Base-by-base conservation (phyloP, 2,888 invertebrate genomes). In the Latheticus oryzae region DNA sequence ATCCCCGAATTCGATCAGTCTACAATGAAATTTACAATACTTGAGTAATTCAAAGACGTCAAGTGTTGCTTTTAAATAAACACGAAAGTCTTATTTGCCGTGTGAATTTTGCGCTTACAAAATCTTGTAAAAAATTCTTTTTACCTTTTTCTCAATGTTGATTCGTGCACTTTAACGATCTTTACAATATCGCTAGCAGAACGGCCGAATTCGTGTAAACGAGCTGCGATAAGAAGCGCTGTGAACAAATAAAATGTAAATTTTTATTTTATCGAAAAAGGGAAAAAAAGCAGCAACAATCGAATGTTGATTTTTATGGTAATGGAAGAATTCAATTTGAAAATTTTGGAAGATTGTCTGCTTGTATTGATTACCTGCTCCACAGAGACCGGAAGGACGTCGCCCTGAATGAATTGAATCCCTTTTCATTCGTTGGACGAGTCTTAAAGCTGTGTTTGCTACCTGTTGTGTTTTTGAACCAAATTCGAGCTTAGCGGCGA, bases 351-450 rank as follows among this genome's bases (percentile, higher is more conserved):
- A 40, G 24, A 40, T 15, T 40, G n/a, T n/a, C n/a, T n/a, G n/a
- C n/a, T n/a, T n/a, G 9, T 9, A 12, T 30, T 13, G 30, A 32
- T 78, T 77, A 94, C 95, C 95, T 75, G 99, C 98, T 13, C 99
- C 99, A 80, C 98, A 99, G 11, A 99, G 85, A 5, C 98, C 99
- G 0, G 97, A 96, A 1, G 99, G 98, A 66, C 97, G 82, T 56
- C 99, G 84, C 3, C 99, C 99, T 0, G 93, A 94, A 76, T 97
- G 95, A 78, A 99, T 91, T 77, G 95, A 97, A 79, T 99, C 99
- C 71, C 94, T 86, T 79, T 97, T 98, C 99, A 99, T 99, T 68
- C 99, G 84, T 79, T 95, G 92, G 12, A 98, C 95, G 58, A 99
- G 83, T 51, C 98, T 85, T 53, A 95, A 82, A 0, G 98, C 98